These are phyloP conservation scores for Phaetusa simplex DNA, from an alignment of 2,113 vertebrate species.

Conservation along the genomic window DNA sequence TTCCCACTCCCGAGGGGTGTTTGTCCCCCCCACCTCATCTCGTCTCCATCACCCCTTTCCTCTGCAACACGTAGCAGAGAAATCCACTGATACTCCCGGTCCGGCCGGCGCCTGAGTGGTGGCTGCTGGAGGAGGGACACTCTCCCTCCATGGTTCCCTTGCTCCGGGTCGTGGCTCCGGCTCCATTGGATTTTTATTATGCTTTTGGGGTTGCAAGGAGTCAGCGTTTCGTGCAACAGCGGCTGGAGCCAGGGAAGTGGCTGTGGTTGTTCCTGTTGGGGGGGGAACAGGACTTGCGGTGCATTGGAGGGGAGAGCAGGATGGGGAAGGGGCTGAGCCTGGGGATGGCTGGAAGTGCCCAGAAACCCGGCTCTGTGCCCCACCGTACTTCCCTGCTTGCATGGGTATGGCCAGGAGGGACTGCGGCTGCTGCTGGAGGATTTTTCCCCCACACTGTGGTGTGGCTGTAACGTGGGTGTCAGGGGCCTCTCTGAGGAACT, in stretches of 20 bases:
- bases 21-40: background rate
- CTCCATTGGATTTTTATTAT: background rate
- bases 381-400: rapidly evolving
- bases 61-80: slow-evolving; percentile 21
- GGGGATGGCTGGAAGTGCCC: background rate
- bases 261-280: background rate
- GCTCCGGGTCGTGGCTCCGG: background rate
- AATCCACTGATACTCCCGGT: slow-evolving; percentile 6
- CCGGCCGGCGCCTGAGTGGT: background rate
- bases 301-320: background rate
- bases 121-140: background rate
- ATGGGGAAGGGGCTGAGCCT: background rate
- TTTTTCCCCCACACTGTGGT: background rate
- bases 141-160: background rate
- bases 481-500: background rate
- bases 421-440: background rate
- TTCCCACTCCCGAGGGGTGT: slow-evolving; percentile 70
- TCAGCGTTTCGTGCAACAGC: background rate
- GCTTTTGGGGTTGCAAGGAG: background rate
- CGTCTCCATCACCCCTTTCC: slow-evolving; percentile 15
- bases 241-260: background rate
- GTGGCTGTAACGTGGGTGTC: background rate
- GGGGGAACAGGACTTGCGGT: background rate
- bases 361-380: background rate
- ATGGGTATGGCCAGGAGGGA: background rate